Evolutionary conservation across 2,888 invertebrate genomes (phyloP), one percentile per base, ranked within the genome.

Genomic region (Argyresthia albistria): DNA sequence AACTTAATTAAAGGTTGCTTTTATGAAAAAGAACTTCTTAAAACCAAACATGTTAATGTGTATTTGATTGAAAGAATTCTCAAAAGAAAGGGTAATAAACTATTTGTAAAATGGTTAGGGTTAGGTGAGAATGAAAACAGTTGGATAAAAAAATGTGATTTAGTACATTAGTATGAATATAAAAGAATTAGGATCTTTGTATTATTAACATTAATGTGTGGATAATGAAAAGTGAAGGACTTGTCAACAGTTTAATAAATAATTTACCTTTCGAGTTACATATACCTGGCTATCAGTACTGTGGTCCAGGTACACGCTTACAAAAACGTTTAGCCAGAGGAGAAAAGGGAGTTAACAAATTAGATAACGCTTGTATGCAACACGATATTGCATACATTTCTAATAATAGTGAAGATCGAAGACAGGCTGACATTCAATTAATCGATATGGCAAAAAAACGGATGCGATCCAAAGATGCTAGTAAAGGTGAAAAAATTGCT

Each of bases 361-460:
- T 56, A 15, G 56, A 56, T 42, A 43, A 46, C 14, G 54, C 54
- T 35, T 54, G 54, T 35, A 55, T 42, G 49, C n/a, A 49, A 1
- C 53, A 56, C 43, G 54, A 56, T 47, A 56, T 56, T 35, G 51
- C 54, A 3, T 54, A 56, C 35, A 35, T 46, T 11, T 53, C 52
- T 8, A 45, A 25, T 43, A 47, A 55, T 56, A 52, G 63, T 52
- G 16, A 50, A 12, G 53, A 57, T 46, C 59, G 72, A 46, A 64
- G 73, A 56, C 56, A 58, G 51, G 76, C 75, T 1, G 75, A 80
- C 61, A 57, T 61, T 54, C 35, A 59, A 16, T 57, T 76, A 10
- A 59, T 61, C n/a, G 60, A 69, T 45, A 60, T 60, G 60, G 74
- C 58, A n/a, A 70, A 67, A n/a, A 56, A 57, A 57, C 35, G 54